phyloP scores from a whole-genome alignment of 2,113 vertebrate species.

The Arvicanthis niloticus region DNA sequence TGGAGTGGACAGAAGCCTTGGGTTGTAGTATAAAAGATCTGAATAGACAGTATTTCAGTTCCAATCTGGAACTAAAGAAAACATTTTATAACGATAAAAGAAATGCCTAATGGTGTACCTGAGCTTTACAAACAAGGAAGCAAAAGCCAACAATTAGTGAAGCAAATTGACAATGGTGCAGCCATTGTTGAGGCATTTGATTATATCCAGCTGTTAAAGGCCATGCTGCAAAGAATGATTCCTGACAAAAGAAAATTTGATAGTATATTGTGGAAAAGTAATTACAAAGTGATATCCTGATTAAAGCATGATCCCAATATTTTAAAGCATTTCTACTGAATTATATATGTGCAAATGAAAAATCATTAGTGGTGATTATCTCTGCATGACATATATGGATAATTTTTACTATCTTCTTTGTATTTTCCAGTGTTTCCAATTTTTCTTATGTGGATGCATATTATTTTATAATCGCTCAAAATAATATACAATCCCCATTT shows the following conservation, averaged over 20 bases:
- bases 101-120: neutral
- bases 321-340: neutral
- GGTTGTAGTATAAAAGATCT: slow-evolving; percentile 7
- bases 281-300: slow-evolving; percentile 11
- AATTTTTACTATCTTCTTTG: slow-evolving; percentile 58
- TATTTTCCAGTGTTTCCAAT: slow-evolving; percentile 13
- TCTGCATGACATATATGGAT: neutral
- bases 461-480: slow-evolving; percentile 50
- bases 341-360: slow-evolving; percentile 28
- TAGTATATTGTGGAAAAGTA: neutral
- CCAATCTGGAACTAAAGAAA: neutral
- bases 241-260: slow-evolving; percentile 25
- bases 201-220: neutral
- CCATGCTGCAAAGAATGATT: neutral
- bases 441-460: neutral
- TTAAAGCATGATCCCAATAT: slow-evolving; percentile 9
- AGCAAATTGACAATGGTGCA: neutral
- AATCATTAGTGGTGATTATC: slow-evolving; percentile 26
- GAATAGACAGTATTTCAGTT: neutral
- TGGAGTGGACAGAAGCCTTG: neutral
- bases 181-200: neutral
- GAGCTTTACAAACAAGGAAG: slow-evolving; percentile 15
- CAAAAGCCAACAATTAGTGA: neutral
- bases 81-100: neutral
- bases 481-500: slow-evolving; percentile 41